Conservation (phyloP, 1,140 invertebrate species). For the Euwallacea fornicatus region DNA sequence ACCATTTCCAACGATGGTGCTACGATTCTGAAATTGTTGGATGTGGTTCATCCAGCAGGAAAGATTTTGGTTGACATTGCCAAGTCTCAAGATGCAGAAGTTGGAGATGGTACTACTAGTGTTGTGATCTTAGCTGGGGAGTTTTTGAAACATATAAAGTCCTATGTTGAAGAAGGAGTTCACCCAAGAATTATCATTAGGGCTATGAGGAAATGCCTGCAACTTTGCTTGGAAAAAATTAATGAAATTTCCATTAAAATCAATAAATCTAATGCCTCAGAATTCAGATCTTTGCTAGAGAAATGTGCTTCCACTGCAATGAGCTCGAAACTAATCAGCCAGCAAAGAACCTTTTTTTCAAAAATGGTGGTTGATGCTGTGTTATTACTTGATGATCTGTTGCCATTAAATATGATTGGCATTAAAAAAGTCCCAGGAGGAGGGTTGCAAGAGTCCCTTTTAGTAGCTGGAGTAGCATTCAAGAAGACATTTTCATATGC, state of each 20-base stretch:
- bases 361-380: conserved; percentile 97
- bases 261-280: conserved; percentile 57
- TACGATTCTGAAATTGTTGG: conserved; percentile 96
- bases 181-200: conserved; percentile 92
- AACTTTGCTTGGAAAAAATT: conserved; percentile 82
- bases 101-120: conserved; percentile 97
- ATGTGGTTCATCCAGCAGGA: conserved; percentile 97
- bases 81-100: conserved; percentile 98
- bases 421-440: conserved; percentile 98
- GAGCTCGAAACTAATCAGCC: conserved; percentile 94
- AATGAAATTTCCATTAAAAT: conserved; percentile 84
- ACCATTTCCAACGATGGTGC: conserved; percentile 99
- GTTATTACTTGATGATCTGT: conserved; percentile 85
- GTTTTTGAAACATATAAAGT: conserved; percentile 93
- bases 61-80: conserved; percentile 98
- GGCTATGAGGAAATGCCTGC: conserved; percentile 79
- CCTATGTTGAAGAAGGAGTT: conserved; percentile 95
- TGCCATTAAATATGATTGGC: conserved; percentile 99
- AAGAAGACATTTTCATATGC: conserved; percentile 99
- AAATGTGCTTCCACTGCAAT: conserved; percentile 97
- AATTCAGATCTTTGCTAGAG: conserved; percentile 76
- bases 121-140: conserved; percentile 95
- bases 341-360: conserved; percentile 95
- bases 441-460: conserved; percentile 90
- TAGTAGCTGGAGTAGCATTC: conserved; percentile 96